Evolutionary conservation across 2,888 invertebrate species (phyloP).

Genomic region (Patella depressa): DNA sequence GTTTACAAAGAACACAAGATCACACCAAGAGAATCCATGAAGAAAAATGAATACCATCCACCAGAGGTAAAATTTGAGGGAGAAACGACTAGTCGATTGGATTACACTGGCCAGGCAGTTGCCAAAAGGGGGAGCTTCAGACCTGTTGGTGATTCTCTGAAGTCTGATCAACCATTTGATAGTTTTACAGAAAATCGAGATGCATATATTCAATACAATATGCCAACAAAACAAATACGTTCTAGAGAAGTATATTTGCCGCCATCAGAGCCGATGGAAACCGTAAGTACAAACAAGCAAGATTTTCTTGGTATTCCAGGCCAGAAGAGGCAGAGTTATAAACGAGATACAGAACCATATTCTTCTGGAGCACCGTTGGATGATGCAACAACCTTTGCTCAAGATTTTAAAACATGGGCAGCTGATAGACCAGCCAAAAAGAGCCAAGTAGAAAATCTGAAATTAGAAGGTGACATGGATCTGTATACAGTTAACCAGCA

Average conservation of each 20-base stretch:
- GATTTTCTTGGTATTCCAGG: conserved; percentile 20
- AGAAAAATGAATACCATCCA: conserved; percentile 44
- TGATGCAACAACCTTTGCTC: conserved; percentile 40
- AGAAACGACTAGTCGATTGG: conserved; percentile 50
- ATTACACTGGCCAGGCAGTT: conserved; percentile 37
- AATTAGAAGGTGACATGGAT: conserved; percentile 60
- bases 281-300: conserved; percentile 53
- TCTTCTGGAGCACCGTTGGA: conserved; percentile 37
- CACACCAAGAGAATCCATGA: conserved; percentile 39
- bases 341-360: conserved; percentile 33
- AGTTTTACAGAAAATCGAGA: conserved; percentile 61
- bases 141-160: conserved; percentile 48
- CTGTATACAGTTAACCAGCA: conserved; percentile 53
- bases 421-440: conserved; percentile 23
- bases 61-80: conserved; percentile 54
- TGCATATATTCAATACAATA: conserved; percentile 55
- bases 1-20: conserved; percentile 47
- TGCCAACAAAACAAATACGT: conserved; percentile 43
- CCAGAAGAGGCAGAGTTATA: conserved; percentile 39
- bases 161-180: conserved; percentile 57
- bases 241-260: conserved; percentile 42
- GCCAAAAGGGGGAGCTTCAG: conserved; percentile 44
- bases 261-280: conserved; percentile 53
- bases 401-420: conserved; percentile 45
- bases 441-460: conserved; percentile 36